A percentile compares a stretch with the other conserved stretches of the same genome.
These are phyloP conservation scores for Scylla paramamosain DNA, from an alignment of 1,140 invertebrate genomes.

Conservation along the genomic window DNA sequence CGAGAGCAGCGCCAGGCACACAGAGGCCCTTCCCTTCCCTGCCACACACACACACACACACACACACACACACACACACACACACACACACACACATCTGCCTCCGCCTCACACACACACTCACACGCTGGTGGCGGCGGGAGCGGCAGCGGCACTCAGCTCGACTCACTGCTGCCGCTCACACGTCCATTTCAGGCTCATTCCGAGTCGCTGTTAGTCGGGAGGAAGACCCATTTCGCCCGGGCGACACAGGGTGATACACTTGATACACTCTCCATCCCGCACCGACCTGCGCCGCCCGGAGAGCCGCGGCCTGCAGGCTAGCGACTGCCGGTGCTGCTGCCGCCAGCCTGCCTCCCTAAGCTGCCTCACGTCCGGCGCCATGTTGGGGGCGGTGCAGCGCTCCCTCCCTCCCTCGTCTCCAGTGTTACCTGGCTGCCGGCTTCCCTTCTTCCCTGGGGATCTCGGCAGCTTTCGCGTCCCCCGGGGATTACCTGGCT, in stretches of 20 bases:
- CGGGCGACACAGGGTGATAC: background rate
- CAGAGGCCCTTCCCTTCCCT: background rate
- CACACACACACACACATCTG: too few species aligned
- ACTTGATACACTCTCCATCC: background rate
- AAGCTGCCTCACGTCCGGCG: conserved; percentile 16
- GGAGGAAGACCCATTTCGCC: too few species aligned
- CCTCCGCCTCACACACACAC: background rate
- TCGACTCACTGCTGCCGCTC: background rate
- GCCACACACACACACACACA: background rate
- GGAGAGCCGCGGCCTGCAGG: background rate
- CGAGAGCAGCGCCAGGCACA: background rate
- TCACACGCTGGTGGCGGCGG: background rate
- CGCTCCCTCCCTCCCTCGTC: background rate
- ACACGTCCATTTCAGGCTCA: background rate
- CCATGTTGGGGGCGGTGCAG: background rate
- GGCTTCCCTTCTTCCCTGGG: background rate
- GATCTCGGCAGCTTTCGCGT: background rate
- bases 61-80: too few species aligned
- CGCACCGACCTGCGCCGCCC: background rate
- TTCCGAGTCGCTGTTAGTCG: background rate
- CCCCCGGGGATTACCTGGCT: background rate
- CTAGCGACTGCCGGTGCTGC: background rate
- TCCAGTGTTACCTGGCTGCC: conserved; percentile 38
- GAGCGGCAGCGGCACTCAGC: too few species aligned
- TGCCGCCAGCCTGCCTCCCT: background rate